Conservation (phyloP, 2,113 vertebrate species). For the Baryphthengus martii region DNA sequence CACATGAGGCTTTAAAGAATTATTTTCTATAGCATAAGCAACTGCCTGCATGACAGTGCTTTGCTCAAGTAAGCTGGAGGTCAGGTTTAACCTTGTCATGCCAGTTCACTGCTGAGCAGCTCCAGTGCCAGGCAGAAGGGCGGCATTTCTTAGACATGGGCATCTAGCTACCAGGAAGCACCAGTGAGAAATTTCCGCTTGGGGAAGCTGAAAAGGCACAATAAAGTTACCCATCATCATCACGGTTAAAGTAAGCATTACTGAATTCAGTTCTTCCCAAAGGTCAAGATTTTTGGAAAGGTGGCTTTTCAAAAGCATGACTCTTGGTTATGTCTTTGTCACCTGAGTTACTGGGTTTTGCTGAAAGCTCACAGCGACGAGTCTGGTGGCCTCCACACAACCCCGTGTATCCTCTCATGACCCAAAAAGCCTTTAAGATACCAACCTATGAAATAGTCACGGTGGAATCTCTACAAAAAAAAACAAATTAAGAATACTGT, state of each 20-base stretch:
- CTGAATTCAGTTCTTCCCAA: background rate
- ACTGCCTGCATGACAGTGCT: background rate
- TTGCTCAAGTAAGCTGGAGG: background rate
- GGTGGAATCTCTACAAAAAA: rapidly evolving
- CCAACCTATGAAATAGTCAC: background rate
- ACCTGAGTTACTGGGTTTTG: rapidly evolving
- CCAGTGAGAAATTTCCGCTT: rapidly evolving
- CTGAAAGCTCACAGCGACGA: background rate
- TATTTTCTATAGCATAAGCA: background rate
- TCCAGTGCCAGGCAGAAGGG: background rate
- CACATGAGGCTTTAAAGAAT: too few relatives aligned
- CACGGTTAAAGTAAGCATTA: background rate
- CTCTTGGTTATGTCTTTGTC: rapidly evolving
- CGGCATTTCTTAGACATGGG: rapidly evolving
- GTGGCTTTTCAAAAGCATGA: rapidly evolving
- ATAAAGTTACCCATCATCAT: rapidly evolving
- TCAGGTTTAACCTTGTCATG: background rate
- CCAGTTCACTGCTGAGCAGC: background rate
- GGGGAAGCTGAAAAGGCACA: background rate
- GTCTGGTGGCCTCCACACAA: background rate
- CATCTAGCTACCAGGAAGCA: background rate
- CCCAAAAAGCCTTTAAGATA: background rate
- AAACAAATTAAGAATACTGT: background rate
- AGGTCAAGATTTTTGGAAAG: background rate
- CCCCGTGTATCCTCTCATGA: background rate